phyloP scores from a whole-genome alignment of 2,888 invertebrate genomes.

The Epinotia ramella region DNA sequence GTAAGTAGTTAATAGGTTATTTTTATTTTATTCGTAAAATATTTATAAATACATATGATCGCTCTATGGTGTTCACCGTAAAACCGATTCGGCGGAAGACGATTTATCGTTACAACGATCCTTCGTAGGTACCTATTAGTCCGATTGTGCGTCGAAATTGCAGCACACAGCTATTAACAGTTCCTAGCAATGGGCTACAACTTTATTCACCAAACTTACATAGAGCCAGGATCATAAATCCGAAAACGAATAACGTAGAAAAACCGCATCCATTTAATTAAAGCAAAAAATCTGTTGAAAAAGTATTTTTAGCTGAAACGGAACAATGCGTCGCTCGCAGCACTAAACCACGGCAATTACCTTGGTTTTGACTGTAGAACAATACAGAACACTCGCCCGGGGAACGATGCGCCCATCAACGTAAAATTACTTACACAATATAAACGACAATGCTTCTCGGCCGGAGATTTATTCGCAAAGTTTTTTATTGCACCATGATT shows the following conservation, averaged over 20 bases:
- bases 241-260: conserved; percentile 23
- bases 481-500: conserved; percentile 41
- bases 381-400: conserved; percentile 43
- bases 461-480: conserved; percentile 39
- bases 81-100: no score
- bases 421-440: conserved; percentile 45
- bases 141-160: background rate
- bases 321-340: conserved; percentile 56
- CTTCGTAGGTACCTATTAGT: background rate
- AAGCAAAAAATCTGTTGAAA: conserved; percentile 45
- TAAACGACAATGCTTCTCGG: conserved; percentile 38
- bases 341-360: conserved; percentile 46
- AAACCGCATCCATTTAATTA: conserved; percentile 40
- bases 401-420: conserved; percentile 44
- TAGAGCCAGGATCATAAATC: conserved; percentile 23
- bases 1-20: no score
- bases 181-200: background rate
- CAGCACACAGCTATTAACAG: background rate
- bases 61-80: background rate
- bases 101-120: no score
- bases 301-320: conserved; percentile 56
- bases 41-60: background rate
- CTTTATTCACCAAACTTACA: conserved; percentile 2
- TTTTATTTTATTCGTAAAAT: no score
- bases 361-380: conserved; percentile 45